Base-by-base conservation (phyloP, 1,140 invertebrate genomes). In the Charaxes varanes region DNA sequence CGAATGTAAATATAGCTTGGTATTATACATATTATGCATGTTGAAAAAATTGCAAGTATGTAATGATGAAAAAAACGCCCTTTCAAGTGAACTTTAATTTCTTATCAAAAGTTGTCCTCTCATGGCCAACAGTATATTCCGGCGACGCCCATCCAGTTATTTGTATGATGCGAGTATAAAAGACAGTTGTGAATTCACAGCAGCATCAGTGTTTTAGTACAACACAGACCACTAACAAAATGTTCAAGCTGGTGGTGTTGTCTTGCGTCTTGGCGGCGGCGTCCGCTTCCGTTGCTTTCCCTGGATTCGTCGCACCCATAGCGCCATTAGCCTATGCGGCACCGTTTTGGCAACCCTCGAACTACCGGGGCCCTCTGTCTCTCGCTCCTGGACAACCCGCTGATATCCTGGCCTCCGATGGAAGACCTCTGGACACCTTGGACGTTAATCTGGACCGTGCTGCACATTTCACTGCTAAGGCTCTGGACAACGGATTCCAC, bases 171-270 rank as follows among this genome's bases (percentile, higher is more conserved):
- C 47, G 19, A 44, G 56, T 70, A 71, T 71, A 71, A 47, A 71
- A 68, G 37, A 24, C 14, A 36, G 27, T 28, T 31, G 44, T 23
- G 38, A 22, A 8, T 13, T 23, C 38, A 26, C 17, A 28, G 34
- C 30, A 28, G 49, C 47, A 71, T 68, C 64, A 71, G 68, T 72
- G 58, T 58, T 50, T 32, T 6, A 49, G 19, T 44, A 23, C 66
- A 65, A 59, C 71, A 73, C 72, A 73, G 72, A 80, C 74, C 73
- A 69, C 58, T 64, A 51, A 46, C 67, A 71, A 54, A 47, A 82
- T 78, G 66, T 58, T 70, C 60, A 87, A 86, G 62, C 68, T 86
- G 80, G 86, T 87, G 79, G 85, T 87, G 77, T 86, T 88, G 73
- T 81, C 83, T 48, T 85, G 79, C 65, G 49, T 86, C 10, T 30